Conservation (phyloP, 2,888 invertebrate genomes). For the Ennomos quercinarius region DNA sequence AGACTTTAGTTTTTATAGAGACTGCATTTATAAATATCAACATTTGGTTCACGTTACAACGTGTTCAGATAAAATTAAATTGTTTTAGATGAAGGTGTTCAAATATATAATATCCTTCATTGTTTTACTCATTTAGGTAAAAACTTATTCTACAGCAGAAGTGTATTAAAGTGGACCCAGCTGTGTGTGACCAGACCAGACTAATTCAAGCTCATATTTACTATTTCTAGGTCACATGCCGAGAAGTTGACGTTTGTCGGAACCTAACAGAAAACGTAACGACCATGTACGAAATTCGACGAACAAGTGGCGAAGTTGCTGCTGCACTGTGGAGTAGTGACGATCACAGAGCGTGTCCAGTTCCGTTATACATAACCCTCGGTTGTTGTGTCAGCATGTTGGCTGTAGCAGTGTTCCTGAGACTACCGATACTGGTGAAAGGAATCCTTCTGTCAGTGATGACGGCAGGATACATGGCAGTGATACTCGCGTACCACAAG, state of each 20-base stretch:
- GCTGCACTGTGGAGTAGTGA: constrained; percentile 74
- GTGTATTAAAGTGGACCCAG: no score
- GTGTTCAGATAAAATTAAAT: no score
- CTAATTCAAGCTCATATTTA: background rate
- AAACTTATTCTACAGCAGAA: no score
- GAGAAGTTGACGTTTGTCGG: constrained; percentile 71
- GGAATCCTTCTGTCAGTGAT: constrained; percentile 91
- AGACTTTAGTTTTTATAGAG: background rate
- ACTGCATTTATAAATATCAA: background rate
- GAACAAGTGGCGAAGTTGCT: constrained; percentile 60
- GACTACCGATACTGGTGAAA: constrained; percentile 93
- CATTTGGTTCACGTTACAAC: no score
- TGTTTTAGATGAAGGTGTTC: no score
- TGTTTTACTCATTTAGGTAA: no score
- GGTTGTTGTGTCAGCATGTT: constrained; percentile 94
- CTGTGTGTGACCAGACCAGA: no score
- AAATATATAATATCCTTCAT: no score
- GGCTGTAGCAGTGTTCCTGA: constrained; percentile 93
- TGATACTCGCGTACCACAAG: constrained; percentile 92
- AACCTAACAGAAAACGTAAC: constrained; percentile 79
- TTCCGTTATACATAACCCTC: constrained; percentile 94
- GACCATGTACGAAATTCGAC: constrained; percentile 80
- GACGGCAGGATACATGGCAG: constrained; percentile 91
- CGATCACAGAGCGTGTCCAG: constrained; percentile 92
- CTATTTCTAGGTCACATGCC: constrained; percentile 72